Evolutionary conservation across 2,113 vertebrate species (phyloP), one percentile per base, ranked within the genome.

Genomic region (Chauna torquata): DNA sequence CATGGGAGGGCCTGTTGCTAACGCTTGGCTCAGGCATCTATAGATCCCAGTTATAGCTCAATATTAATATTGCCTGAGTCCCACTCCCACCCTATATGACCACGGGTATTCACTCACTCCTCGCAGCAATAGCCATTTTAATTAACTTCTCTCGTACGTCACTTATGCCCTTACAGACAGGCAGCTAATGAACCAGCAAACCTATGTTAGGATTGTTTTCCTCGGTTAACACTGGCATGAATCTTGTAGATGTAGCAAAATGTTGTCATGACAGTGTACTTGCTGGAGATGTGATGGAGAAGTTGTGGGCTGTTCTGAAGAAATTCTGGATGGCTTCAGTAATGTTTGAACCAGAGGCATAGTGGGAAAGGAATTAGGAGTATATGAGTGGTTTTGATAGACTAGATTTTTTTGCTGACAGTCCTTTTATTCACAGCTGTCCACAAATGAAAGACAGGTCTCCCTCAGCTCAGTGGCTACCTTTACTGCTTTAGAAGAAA

Each of bases 131-230:
- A 94, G 70, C 42, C 96, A 32, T 92, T 94, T 90, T 91, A 95
- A 97, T 94, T 96, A 97, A 85, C 66, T 95, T 91, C 84, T 90
- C 81, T 91, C 10, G 0, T 77, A 92, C 6, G 6, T 97, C 92
- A 86, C 68, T 87, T 70, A 24, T 65, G 84, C 80, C 92, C 83
- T 94, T 85, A 88, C 70, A 96, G 86, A 82, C 82, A 94, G 0
- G 0, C 71, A 95, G 86, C 75, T 97, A 95, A 96, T 70, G 84
- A 96, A 87, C 75, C 91, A 95, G 68, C 38, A 96, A 97, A 95
- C 90, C 78, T 95, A 88, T 9, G 11, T 84, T 92, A 69, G 49
- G 82, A 85, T 77, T 95, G 82, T 82, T 96, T 97, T 95, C 74
- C 78, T 45, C 38, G 38, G 62, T 38, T 64, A 94, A 77, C 16